Percentiles rank a stretch among this genome's conserved stretches.
phyloP scores from a whole-genome alignment of 2,797 vertebrate species.

The Sardinella longiceps region DNA sequence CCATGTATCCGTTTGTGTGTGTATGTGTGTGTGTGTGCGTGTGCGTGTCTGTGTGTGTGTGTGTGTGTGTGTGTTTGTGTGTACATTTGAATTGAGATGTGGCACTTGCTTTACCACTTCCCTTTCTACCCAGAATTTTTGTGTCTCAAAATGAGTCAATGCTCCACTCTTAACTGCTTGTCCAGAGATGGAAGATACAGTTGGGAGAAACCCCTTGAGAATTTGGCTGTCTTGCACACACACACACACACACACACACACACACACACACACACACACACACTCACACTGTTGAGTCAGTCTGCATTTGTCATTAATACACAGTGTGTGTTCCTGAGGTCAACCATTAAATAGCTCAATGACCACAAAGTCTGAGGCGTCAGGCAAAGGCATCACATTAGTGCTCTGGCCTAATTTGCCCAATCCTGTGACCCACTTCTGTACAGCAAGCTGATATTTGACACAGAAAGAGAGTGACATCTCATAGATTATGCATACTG shows the following conservation, averaged over 20 bases:
- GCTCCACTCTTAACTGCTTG: not conserved
- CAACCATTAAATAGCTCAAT: not conserved
- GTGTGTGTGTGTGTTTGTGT: not conserved
- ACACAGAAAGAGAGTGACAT: not conserved
- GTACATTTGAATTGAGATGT: constrained; percentile 24
- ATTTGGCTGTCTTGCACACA: not conserved
- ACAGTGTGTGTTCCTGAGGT: not conserved
- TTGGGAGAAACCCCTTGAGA: not conserved
- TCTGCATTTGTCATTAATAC: not conserved
- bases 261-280: too few species aligned
- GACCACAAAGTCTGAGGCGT: not conserved
- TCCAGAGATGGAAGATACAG: constrained; percentile 2
- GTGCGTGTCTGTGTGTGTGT: not conserved
- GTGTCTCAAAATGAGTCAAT: constrained; percentile 23
- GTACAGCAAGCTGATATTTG: not conserved
- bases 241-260: too few species aligned
- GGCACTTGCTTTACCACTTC: constrained; percentile 31
- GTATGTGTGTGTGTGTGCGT: not conserved
- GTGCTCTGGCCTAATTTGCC: not conserved
- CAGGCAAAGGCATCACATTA: not conserved
- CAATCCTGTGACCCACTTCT: constrained; percentile 1
- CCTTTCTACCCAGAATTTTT: not conserved
- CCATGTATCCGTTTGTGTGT: not conserved
- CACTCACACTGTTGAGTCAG: not conserved
- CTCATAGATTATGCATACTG: constrained; percentile 4